Conservation (phyloP, 2,113 vertebrate species). For the Holacanthus passer region DNA sequence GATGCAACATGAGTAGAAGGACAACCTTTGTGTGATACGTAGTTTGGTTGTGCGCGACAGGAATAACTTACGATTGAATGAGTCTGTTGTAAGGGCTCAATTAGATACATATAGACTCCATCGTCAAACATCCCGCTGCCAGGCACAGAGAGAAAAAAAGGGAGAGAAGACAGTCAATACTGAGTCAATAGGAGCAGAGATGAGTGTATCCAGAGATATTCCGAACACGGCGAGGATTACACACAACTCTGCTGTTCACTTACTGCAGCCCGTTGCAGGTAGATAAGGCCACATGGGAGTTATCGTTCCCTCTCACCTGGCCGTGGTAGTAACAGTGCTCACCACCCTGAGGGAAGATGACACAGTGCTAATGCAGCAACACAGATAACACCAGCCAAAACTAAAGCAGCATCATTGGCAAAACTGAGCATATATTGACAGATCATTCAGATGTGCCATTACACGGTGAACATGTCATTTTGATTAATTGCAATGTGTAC, state of each 20-base stretch:
- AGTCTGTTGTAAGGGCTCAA: constrained; percentile 90
- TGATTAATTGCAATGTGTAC: constrained; percentile 10
- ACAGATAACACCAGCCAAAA: background rate
- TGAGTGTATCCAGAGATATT: constrained; percentile 51
- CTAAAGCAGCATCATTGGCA: background rate
- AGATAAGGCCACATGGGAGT: constrained; percentile 92
- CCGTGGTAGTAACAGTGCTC: constrained; percentile 99
- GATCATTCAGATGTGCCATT: background rate
- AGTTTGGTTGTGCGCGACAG: background rate
- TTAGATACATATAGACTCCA: constrained; percentile 88
- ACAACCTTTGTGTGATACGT: constrained; percentile 11
- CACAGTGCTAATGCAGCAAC: constrained; percentile 53
- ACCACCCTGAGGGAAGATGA: constrained; percentile 88
- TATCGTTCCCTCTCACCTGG: constrained; percentile 89
- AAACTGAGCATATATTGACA: background rate
- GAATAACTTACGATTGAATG: constrained; percentile 90
- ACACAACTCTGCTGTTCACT: constrained; percentile 75
- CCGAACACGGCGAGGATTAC: constrained; percentile 27
- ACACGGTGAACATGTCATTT: constrained; percentile 16
- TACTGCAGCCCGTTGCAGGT: constrained; percentile 98
- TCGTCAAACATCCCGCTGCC: constrained; percentile 97
- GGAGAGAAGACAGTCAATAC: constrained; percentile 64
- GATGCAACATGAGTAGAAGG: background rate
- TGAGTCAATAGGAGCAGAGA: constrained; percentile 56
- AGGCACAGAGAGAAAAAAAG: constrained; percentile 57